These are phyloP conservation scores for Apostichopus leukothele DNA, from an alignment of 53 echinoderm and acorn worm species.

Conservation along the genomic window DNA sequence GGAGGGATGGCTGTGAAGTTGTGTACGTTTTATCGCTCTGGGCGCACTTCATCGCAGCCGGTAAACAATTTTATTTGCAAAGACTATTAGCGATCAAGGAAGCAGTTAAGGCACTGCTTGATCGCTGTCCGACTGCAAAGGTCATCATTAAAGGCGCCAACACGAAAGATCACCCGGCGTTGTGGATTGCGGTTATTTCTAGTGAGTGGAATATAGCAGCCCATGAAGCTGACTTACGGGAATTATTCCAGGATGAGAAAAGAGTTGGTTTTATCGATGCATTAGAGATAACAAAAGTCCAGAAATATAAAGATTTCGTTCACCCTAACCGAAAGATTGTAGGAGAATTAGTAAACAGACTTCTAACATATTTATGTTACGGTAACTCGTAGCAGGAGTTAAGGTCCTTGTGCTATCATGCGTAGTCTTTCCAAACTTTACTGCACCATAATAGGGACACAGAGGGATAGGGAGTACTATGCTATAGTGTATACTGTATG, in stretches of 20 bases:
- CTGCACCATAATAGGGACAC: too few species aligned
- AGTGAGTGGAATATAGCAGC: slow-evolving; percentile 36
- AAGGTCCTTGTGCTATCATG: too few species aligned
- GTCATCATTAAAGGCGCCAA: slow-evolving; percentile 37
- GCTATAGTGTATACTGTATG: too few species aligned
- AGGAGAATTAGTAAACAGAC: not conserved
- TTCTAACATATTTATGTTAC: slow-evolving; percentile 1
- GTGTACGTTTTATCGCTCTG: slow-evolving; percentile 17
- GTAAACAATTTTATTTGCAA: not conserved
- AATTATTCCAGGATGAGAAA: not conserved
- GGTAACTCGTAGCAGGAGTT: too few species aligned
- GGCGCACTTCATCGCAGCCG: slow-evolving; percentile 22
- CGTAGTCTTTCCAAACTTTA: too few species aligned
- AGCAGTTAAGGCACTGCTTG: not conserved
- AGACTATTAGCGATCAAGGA: not conserved
- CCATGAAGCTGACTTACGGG: not conserved
- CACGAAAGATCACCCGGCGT: not conserved
- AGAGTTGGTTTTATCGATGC: slow-evolving; percentile 40
- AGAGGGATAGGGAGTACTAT: too few species aligned
- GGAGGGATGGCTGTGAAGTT: not conserved
- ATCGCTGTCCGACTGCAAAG: slow-evolving; percentile 25
- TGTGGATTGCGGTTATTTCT: not conserved
- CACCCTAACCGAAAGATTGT: not conserved
- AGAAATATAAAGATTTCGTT: not conserved
- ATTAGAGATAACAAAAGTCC: slow-evolving; percentile 19